Conservation (phyloP, 2,113 vertebrate species). For the Mastomys natalensis region DNA sequence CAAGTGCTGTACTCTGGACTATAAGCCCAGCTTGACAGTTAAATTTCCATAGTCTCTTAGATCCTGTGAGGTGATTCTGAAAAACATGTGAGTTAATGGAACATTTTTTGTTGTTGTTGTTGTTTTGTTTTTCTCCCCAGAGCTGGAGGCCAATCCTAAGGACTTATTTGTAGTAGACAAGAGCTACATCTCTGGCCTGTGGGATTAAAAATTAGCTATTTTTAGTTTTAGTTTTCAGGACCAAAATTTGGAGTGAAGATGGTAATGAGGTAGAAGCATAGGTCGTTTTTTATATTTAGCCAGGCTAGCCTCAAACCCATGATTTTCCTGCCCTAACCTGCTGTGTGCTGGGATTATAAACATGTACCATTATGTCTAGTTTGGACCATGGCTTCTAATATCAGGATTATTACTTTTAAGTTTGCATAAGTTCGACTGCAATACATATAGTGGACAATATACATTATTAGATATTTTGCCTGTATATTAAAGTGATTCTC, state of each 20-base stretch:
- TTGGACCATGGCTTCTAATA: background rate
- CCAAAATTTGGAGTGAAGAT: background rate
- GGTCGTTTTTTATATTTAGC: background rate
- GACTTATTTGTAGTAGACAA: background rate
- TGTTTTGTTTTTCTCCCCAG: too few relatives aligned
- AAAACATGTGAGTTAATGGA: conserved; percentile 5
- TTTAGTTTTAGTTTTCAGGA: background rate
- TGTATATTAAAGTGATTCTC: conserved; percentile 13
- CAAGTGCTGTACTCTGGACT: background rate
- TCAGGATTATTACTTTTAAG: background rate
- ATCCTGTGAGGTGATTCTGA: background rate
- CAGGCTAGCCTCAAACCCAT: background rate
- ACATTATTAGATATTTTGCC: conserved; percentile 42
- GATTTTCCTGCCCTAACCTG: background rate
- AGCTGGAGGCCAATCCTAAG: background rate
- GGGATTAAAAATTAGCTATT: background rate
- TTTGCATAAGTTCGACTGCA: background rate
- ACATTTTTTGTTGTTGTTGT: background rate
- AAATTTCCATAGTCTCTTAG: conserved; percentile 57
- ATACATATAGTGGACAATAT: background rate
- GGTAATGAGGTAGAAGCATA: background rate
- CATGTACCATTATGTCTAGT: background rate
- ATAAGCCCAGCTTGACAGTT: background rate
- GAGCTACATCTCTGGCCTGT: background rate
- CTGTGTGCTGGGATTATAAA: background rate